phyloP scores from a whole-genome alignment of 23 tunicate species.

The Halocynthia roretzi region DNA sequence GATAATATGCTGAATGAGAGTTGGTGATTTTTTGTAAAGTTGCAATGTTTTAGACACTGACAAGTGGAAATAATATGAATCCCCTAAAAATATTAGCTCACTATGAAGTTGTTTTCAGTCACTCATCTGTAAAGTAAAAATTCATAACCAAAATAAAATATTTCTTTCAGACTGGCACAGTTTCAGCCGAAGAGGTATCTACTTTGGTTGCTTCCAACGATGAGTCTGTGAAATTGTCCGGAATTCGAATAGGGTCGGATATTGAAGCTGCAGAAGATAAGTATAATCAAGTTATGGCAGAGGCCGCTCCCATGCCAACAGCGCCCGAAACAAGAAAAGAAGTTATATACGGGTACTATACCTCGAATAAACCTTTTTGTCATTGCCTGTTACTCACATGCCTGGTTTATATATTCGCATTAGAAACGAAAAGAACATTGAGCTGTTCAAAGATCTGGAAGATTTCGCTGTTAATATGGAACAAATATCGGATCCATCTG shows the following conservation, averaged over 20 bases:
- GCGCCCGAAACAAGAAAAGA: constrained; percentile 54
- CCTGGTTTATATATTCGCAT: background rate
- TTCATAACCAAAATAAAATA: background rate
- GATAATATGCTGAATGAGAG: too few species aligned
- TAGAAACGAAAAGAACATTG: constrained; percentile 52
- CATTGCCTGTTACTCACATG: background rate
- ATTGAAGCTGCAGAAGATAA: constrained; percentile 6
- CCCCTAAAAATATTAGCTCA: too few species aligned
- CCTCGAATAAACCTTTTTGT: background rate
- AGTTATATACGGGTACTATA: constrained; percentile 35
- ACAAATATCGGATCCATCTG: constrained; percentile 22
- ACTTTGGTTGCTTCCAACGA: background rate
- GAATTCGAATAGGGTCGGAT: background rate
- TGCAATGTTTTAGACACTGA: too few species aligned
- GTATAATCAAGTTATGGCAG: constrained; percentile 4
- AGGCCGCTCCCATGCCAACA: constrained; percentile 35
- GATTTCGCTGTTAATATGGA: constrained; percentile 51
- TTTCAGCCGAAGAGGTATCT: background rate
- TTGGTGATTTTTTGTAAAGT: too few species aligned
- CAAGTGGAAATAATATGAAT: too few species aligned
- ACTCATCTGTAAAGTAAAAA: background rate
- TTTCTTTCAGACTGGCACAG: too few species aligned
- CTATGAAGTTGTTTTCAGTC: background rate
- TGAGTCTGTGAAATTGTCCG: background rate
- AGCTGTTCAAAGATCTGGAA: constrained; percentile 58